Base-by-base conservation (phyloP, 2,888 invertebrate genomes). In the Venusia cambrica region DNA sequence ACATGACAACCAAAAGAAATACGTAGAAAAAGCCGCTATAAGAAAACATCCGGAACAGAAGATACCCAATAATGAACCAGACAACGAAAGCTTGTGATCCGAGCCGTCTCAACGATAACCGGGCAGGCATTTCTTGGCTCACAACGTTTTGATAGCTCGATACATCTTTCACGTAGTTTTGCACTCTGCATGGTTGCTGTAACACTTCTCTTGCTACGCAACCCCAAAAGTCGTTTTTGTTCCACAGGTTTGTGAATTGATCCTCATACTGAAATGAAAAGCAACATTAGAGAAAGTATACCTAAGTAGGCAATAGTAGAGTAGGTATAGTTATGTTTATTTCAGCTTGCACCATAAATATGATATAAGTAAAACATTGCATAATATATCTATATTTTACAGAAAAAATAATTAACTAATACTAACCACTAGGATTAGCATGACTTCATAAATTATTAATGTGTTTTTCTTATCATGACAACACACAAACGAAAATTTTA, bases 231-330 rank as follows among this genome's bases (percentile, higher is more conserved):
- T 90, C 91, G 8, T 84, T 72, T 50, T 89, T 88, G 43, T 89
- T 87, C 84, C 95, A 97, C 2, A 90, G 58, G 14, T 77, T 79
- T 38, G 88, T 75, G 44, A 97, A 90, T 49, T 92, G 90, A 3
- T 83, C 73, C 5, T 89, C 89, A 73, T 92, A 94, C 96, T 97
- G 72, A 39, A 90, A 88, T 31, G 19, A 28, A n/a, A n/a, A n/a
- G n/a, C n/a, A n/a, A n/a, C n/a, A n/a, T n/a, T n/a, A n/a, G n/a
- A n/a, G n/a, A n/a, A n/a, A n/a, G n/a, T n/a, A n/a, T n/a, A n/a
- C n/a, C n/a, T n/a, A n/a, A n/a, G n/a, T n/a, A n/a, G n/a, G n/a
- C n/a, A n/a, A n/a, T n/a, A n/a, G n/a, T n/a, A n/a, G n/a, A n/a
- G n/a, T n/a, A n/a, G n/a, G n/a, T n/a, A n/a, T n/a, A n/a, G n/a